Percentiles rank a stretch among this genome's conserved stretches.
phyloP scores from a whole-genome alignment of 2,113 vertebrate species.

The Mus musculus region DNA sequence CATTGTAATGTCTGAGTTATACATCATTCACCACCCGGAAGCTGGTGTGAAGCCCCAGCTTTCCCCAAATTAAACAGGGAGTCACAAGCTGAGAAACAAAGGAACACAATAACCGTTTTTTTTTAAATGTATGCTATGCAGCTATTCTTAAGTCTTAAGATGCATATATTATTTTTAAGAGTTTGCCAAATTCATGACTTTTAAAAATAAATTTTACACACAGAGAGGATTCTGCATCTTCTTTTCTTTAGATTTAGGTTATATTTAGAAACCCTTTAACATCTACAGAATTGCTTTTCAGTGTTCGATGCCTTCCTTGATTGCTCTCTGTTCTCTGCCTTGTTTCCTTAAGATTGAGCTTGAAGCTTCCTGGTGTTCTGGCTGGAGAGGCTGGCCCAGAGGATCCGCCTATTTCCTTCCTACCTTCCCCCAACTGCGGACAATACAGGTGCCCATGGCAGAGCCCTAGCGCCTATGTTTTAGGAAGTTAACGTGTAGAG shows the following conservation, averaged over 20 bases:
- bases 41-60: not conserved
- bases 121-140: not conserved
- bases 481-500: not conserved
- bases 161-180: slow-evolving; percentile 3
- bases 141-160: not conserved
- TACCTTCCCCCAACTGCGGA: not conserved
- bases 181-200: not conserved
- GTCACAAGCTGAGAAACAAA: not conserved
- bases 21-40: not conserved
- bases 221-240: not conserved
- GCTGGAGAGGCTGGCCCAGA: not conserved
- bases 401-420: not conserved
- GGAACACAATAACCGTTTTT: not conserved
- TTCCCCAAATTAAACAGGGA: not conserved
- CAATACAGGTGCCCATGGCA: not conserved
- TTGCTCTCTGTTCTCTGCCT: not conserved
- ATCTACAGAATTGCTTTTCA: slow-evolving; percentile 12
- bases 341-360: no score
- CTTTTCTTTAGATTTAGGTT: not conserved
- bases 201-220: not conserved
- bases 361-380: no score
- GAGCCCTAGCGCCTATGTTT: not conserved
- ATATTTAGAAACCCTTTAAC: not conserved
- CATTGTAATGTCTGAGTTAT: not conserved
- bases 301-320: not conserved